Evolutionary conservation across 2,888 invertebrate genomes (phyloP), one percentile per base, ranked within the genome.

Genomic region (Chymomyza amoena): DNA sequence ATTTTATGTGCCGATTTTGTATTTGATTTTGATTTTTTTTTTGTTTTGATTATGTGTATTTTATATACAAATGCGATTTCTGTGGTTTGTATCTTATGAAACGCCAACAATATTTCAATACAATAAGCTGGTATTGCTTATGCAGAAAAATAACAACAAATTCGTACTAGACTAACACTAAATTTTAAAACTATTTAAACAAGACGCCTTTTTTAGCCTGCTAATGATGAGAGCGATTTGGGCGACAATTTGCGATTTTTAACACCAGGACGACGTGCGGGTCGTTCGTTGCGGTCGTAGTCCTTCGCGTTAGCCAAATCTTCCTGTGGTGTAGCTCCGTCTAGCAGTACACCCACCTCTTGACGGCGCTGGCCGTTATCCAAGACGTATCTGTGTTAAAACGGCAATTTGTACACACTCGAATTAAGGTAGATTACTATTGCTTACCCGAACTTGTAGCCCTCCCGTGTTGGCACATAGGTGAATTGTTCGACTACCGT

Each of bases 231-330:
- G 1, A 90, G 74, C 2, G 89, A 75, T 66, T 85, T 87, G 9
- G 89, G 88, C 16, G 90, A 86, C 18, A 90, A 73, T 73, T 90
- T 90, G 52, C 90, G 90, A 66, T 85, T 85, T 70, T 90, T 90
- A 0, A 84, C 73, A 6, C 84, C 84, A 15, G 79, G 83, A 16
- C 78, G 73, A 2, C 81, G 74, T 0, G 84, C 73, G 2, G 84
- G 84, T 0, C 84, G 78, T 4, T 66, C 75, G 28, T 84, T 84
- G 3, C 73, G 73, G n/a, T 68, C 71, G 64, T 75, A 70, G n/a
- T 68, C 75, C 59, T 76, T 79, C 66, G 84, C 83, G 54, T 85
- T 82, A 28, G 75, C 64, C 13, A 79, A 28, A 45, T 83, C 82
- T 62, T 77, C 71, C 5, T 73, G 64, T 1, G 77, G 45, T 1